Conservation (phyloP, 2,888 invertebrate genomes). For the Cyrtodaria siliqua region DNA sequence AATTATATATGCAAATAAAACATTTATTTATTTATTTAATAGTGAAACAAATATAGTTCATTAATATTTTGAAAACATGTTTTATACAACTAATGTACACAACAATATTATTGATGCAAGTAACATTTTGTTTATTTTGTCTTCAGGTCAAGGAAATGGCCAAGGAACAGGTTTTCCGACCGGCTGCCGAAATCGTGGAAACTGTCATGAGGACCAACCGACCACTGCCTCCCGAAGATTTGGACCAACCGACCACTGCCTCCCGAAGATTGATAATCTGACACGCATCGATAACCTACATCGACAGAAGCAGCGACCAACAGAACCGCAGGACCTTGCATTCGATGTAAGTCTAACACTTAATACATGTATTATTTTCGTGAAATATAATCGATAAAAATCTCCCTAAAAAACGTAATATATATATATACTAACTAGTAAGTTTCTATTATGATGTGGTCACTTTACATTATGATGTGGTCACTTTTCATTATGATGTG, state of each 20-base stretch:
- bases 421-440: too few species aligned
- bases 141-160: neutral
- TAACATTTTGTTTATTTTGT: neutral
- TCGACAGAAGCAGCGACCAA: neutral
- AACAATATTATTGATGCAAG: too few species aligned
- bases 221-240: neutral
- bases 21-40: neutral
- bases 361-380: too few species aligned
- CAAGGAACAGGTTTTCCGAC: neutral
- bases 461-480: too few species aligned
- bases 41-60: neutral
- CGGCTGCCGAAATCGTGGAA: neutral
- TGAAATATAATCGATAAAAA: too few species aligned
- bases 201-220: neutral
- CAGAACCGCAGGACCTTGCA: neutral
- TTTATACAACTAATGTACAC: too few species aligned
- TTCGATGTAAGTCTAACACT: conserved; percentile 2
- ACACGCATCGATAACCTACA: neutral
- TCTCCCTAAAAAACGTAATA: too few species aligned
- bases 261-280: neutral
- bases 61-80: neutral
- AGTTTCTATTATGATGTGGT: too few species aligned
- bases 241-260: neutral
- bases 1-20: neutral
- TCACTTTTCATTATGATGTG: too few species aligned